Evolutionary conservation across 1,140 invertebrate genomes (phyloP).

Genomic region (Drosophila jambulina): DNA sequence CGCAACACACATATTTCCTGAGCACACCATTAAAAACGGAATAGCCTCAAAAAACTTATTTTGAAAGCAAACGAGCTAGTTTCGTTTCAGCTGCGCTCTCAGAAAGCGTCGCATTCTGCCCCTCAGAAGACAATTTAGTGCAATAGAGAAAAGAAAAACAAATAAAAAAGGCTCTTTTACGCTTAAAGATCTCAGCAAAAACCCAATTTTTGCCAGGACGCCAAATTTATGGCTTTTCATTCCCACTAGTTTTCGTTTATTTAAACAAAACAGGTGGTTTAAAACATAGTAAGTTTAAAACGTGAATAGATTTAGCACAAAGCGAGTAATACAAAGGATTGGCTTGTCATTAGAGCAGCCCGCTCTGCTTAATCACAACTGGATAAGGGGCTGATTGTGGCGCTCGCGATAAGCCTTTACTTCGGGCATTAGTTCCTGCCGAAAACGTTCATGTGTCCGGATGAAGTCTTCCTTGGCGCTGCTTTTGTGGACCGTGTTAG

Average conservation of each 20-base stretch:
- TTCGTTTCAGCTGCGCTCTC: too few relatives aligned
- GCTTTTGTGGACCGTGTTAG: background rate
- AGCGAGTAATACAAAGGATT: constrained; percentile 31
- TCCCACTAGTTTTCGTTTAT: constrained; percentile 6
- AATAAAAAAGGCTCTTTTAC: too few relatives aligned
- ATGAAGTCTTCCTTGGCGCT: constrained; percentile 53
- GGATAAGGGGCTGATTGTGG: constrained; percentile 63
- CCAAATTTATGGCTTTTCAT: background rate
- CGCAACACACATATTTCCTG: too few relatives aligned
- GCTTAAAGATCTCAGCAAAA: background rate
- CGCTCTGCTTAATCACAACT: constrained; percentile 53
- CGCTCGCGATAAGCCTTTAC: constrained; percentile 57
- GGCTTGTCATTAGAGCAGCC: constrained; percentile 1
- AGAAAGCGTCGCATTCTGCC: background rate
- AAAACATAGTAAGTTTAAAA: constrained; percentile 27
- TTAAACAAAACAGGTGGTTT: constrained; percentile 32
- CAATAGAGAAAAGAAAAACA: background rate
- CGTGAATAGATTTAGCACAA: constrained; percentile 55
- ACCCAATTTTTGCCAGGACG: background rate
- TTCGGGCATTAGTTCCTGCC: constrained; percentile 63
- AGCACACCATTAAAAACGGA: too few relatives aligned
- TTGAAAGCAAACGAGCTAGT: too few relatives aligned
- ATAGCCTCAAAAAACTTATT: too few relatives aligned
- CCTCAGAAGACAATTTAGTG: background rate
- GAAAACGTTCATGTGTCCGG: constrained; percentile 62